These are phyloP conservation scores for Alentia gelatinosa DNA, from an alignment of 2,888 invertebrate genomes.

Conservation along the genomic window DNA sequence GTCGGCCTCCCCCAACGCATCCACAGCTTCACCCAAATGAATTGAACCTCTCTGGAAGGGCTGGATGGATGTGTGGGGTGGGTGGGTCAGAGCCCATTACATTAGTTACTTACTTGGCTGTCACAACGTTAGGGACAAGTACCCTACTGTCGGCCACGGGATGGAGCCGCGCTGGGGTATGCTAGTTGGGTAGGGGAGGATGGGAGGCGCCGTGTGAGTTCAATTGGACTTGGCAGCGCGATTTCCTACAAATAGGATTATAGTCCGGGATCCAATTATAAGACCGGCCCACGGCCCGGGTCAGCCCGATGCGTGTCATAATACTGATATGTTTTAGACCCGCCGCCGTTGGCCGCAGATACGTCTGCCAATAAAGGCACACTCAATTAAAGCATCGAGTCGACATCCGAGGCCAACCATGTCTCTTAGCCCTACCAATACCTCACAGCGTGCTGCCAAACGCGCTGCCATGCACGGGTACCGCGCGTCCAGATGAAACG, in stretches of 20 bases:
- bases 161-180: background rate
- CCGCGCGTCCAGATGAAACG: too few species aligned
- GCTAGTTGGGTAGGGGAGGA: background rate
- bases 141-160: background rate
- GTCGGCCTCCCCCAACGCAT: background rate
- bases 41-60: background rate
- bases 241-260: constrained; percentile 36
- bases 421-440: too few species aligned
- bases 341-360: background rate
- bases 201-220: background rate
- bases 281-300: background rate
- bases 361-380: constrained; percentile 12
- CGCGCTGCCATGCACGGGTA: too few species aligned
- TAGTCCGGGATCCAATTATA: constrained; percentile 5
- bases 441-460: too few species aligned
- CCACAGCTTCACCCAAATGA: background rate
- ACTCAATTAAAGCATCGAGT: background rate
- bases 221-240: background rate
- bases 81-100: background rate
- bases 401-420: background rate
- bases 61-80: background rate
- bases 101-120: background rate
- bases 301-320: background rate
- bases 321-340: constrained; percentile 15
- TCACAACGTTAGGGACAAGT: constrained; percentile 4